phyloP scores from a whole-genome alignment of 2,797 vertebrate species.

The Epinephelus coioides region DNA sequence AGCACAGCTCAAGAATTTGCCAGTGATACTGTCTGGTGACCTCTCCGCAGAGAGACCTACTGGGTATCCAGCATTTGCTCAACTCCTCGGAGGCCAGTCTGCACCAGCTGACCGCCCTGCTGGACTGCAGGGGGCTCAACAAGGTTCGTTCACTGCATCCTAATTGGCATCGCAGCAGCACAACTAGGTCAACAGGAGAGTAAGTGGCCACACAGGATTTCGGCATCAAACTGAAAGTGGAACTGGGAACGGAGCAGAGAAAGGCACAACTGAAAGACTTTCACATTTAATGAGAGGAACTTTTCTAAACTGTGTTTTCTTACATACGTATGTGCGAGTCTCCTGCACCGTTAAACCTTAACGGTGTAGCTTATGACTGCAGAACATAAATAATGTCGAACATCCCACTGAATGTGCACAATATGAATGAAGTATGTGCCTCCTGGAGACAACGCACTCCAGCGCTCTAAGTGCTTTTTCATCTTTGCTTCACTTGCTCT shows the following conservation, averaged over 20 bases:
- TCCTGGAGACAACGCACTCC: constrained; percentile 27
- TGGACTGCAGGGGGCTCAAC: constrained; percentile 97
- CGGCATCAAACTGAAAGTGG: constrained; percentile 19
- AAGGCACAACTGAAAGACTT: neutral
- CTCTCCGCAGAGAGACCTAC: constrained; percentile 90
- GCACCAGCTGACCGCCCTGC: constrained; percentile 95
- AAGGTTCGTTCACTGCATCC: constrained; percentile 86
- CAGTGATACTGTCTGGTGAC: constrained; percentile 8
- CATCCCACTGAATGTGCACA: constrained; percentile 10
- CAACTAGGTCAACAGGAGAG: constrained; percentile 57
- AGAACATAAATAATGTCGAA: constrained; percentile 16
- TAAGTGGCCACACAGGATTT: constrained; percentile 35
- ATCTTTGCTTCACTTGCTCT: constrained; percentile 16
- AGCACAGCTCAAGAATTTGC: neutral
- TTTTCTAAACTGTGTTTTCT: constrained; percentile 2
- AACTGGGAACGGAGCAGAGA: constrained; percentile 11
- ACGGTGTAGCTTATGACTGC: neutral
- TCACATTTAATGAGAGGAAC: constrained; percentile 1
- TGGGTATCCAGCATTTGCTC: constrained; percentile 91
- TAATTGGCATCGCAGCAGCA: constrained; percentile 51
- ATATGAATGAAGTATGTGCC: neutral
- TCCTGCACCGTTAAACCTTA: neutral
- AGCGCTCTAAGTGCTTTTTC: constrained; percentile 10
- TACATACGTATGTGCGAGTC: neutral
- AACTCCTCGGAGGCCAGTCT: constrained; percentile 93